Base-by-base conservation (phyloP, 2,888 invertebrate species). In the Colletes collaris region DNA sequence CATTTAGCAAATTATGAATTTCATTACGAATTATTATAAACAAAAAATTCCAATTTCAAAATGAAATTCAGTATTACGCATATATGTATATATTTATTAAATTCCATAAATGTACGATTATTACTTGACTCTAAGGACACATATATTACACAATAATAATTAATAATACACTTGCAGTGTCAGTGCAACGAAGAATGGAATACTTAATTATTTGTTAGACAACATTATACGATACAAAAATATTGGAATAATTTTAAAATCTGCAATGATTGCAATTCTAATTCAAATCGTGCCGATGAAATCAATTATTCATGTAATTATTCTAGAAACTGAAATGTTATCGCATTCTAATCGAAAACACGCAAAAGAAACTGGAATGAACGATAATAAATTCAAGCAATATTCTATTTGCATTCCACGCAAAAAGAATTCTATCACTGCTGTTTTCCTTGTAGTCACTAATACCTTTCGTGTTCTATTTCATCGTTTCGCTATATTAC, bases 221-320 rank as follows among this genome's bases (percentile, higher is more conserved):
- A 73, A 56, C 40, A 79, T 73, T 71, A 65, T 73, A 74, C 73
- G 79, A 80, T 80, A 80, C 73, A 80, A 80, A 79, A 80, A 79
- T 80, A 80, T 64, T 66, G 56, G 46, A 65, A 73, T n/a, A 69
- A 80, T 79, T 69, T 80, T 53, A 65, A 55, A 69, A 1, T 65
- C 80, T 73, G 69, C 69, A 79, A 79, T 60, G 60, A 65, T 64
- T 52, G 49, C 46, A 27, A 27, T 27, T 27, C 27, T 27, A 27
- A 27, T 27, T 27, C 27, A 27, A 4, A 40, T 7, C 40, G 40
- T 40, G 7, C 4, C 40, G 40, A 40, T 40, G 3, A 40, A 4
- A 40, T 40, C 40, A 40, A 40, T 73, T 49, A 16, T 40, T 19
- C 46, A 8, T 55, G 27, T 27, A 79, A 70, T 76, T 62, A 73